A percentile compares a stretch with the other conserved stretches of the same genome.
Conservation (phyloP, 2,113 vertebrate genomes). For the Nannospalax galili region DNA sequence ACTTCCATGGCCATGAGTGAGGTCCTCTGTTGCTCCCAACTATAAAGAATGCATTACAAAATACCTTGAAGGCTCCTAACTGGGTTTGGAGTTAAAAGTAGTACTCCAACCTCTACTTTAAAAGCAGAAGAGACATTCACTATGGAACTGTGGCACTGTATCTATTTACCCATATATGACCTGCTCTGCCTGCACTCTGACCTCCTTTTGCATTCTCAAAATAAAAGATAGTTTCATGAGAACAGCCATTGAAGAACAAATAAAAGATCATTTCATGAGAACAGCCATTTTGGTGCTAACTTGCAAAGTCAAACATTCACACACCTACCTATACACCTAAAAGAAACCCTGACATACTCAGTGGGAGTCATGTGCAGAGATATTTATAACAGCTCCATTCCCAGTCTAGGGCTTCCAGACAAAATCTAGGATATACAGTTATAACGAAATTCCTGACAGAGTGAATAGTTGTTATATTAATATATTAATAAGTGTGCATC, state of each 20-base stretch:
- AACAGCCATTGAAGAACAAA: no score
- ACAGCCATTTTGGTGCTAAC: background rate
- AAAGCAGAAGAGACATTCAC: background rate
- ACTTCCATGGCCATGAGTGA: background rate
- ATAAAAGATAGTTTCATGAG: background rate
- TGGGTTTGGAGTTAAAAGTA: background rate
- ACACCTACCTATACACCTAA: background rate
- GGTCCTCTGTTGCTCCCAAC: background rate
- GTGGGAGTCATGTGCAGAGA: background rate
- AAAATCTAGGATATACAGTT: constrained; percentile 20
- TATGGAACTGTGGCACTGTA: background rate
- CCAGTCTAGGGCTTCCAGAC: background rate
- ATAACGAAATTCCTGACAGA: constrained; percentile 36
- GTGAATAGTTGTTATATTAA: background rate
- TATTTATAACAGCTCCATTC: background rate
- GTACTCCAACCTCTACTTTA: background rate
- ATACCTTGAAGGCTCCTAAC: background rate
- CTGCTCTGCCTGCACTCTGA: background rate
- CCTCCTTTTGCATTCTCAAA: background rate
- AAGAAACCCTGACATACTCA: background rate
- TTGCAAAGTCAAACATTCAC: background rate
- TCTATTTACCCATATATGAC: background rate
- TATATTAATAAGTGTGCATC: background rate
- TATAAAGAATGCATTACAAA: background rate
- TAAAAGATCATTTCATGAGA: no score